Conservation (phyloP, 2,888 invertebrate genomes). For the Mesorhabditis spiculigera region DNA sequence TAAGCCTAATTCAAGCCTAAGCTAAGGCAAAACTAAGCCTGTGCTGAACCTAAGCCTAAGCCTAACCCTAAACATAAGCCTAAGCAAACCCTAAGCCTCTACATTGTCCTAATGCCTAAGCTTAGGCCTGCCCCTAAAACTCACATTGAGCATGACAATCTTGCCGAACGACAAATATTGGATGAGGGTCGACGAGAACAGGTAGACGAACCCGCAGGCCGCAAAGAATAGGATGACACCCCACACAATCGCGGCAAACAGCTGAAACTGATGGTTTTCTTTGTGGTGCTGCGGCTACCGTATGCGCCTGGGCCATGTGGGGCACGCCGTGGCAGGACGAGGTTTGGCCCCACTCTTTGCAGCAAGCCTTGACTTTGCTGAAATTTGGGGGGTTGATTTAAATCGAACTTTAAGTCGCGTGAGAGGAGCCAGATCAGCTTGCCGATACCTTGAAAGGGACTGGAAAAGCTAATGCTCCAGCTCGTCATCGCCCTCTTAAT, state of each 20-base stretch:
- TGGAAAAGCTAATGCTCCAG: background rate
- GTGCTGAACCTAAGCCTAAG: too few species aligned
- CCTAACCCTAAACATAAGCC: too few species aligned
- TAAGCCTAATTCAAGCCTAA: too few species aligned
- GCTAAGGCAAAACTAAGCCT: too few species aligned
- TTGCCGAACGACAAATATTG: constrained; percentile 37
- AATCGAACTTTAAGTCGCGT: too few species aligned
- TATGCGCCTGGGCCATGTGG: constrained; percentile 39
- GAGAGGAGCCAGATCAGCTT: too few species aligned
- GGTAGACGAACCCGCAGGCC: constrained; percentile 37
- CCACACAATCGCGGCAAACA: constrained; percentile 34
- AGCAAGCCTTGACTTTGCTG: constrained; percentile 35
- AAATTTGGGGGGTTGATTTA: constrained; percentile 7
- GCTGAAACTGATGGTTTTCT: constrained; percentile 7
- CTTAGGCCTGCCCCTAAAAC: background rate
- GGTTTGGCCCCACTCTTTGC: constrained; percentile 40
- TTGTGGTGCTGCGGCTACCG: constrained; percentile 2
- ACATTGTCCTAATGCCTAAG: too few species aligned
- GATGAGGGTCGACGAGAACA: constrained; percentile 34
- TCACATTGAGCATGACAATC: constrained; percentile 35
- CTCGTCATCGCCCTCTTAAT: too few species aligned
- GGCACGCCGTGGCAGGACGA: constrained; percentile 41
- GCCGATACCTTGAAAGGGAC: too few species aligned
- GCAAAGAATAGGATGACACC: constrained; percentile 33
- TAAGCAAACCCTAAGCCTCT: too few species aligned